These are phyloP conservation scores for Girardinus metallicus DNA, from an alignment of 2,797 vertebrate species.

Conservation along the genomic window DNA sequence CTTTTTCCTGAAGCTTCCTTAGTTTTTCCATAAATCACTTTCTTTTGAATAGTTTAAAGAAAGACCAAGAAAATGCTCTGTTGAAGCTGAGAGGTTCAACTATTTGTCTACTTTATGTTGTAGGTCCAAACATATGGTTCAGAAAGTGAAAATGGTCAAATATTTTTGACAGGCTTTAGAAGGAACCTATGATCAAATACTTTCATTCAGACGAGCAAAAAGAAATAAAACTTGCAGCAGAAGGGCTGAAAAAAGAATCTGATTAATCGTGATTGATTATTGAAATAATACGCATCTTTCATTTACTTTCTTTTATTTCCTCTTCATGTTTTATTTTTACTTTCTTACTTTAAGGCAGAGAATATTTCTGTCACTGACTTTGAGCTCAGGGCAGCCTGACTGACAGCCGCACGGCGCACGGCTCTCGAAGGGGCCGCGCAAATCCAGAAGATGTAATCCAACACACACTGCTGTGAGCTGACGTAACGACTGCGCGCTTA, in stretches of 20 bases:
- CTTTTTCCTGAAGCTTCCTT: slow-evolving; percentile 11
- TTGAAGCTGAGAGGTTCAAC: neutral
- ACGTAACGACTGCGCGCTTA: slow-evolving; percentile 46
- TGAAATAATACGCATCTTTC: too few species aligned
- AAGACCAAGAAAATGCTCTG: neutral
- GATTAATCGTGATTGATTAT: too few species aligned
- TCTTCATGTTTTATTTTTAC: slow-evolving; percentile 11
- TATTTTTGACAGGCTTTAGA: neutral
- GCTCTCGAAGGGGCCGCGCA: slow-evolving; percentile 41
- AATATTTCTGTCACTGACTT: slow-evolving; percentile 23
- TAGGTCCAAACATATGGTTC: neutral
- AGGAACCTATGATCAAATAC: neutral
- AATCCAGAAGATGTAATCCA: slow-evolving; percentile 58
- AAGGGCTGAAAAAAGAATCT: too few species aligned
- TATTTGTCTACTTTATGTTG: neutral
- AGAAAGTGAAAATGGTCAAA: neutral
- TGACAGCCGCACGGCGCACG: slow-evolving; percentile 42
- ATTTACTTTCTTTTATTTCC: neutral
- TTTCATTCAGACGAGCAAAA: neutral
- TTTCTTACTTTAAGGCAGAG: neutral
- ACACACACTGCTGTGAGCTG: slow-evolving; percentile 60
- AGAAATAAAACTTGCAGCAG: neutral
- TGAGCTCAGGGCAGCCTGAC: slow-evolving; percentile 38
- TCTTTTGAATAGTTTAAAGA: neutral
- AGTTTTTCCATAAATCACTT: slow-evolving; percentile 24